These are phyloP conservation scores for Sebastes hopkinsi DNA, from an alignment of 2,797 vertebrate species.

Conservation along the genomic window DNA sequence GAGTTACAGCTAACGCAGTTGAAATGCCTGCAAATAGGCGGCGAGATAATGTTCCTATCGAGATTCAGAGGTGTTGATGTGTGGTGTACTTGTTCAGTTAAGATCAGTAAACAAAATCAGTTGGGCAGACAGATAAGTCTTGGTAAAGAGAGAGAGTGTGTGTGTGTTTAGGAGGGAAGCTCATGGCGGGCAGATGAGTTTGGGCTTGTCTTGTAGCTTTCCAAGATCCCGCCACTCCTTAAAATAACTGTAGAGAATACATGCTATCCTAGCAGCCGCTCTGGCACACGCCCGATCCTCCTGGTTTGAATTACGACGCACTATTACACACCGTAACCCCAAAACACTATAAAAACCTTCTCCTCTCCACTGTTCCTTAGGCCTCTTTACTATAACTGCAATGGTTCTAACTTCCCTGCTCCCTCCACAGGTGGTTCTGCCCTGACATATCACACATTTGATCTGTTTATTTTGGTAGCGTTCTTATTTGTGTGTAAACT, in stretches of 20 bases:
- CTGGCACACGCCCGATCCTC: constrained; percentile 2
- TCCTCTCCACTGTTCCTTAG: neutral
- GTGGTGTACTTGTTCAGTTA: neutral
- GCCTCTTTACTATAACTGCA: neutral
- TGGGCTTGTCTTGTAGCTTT: constrained; percentile 66
- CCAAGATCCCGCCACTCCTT: constrained; percentile 74
- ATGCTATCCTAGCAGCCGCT: constrained; percentile 6
- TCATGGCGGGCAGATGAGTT: constrained; percentile 65
- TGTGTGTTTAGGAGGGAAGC: constrained; percentile 2
- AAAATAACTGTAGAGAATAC: constrained; percentile 74
- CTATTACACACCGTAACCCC: neutral
- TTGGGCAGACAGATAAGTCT: neutral
- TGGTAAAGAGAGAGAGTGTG: neutral
- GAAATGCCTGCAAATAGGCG: constrained; percentile 14
- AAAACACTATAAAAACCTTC: neutral
- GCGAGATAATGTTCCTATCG: neutral
- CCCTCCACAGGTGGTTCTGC: neutral
- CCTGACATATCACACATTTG: neutral
- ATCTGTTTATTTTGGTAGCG: neutral
- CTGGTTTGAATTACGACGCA: neutral
- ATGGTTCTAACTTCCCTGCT: neutral
- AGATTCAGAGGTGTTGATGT: neutral
- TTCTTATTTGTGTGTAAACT: neutral
- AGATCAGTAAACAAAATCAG: neutral
- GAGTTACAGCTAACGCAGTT: neutral